phyloP scores from a whole-genome alignment of 2,888 invertebrate species.

The Agelastica alni region DNA sequence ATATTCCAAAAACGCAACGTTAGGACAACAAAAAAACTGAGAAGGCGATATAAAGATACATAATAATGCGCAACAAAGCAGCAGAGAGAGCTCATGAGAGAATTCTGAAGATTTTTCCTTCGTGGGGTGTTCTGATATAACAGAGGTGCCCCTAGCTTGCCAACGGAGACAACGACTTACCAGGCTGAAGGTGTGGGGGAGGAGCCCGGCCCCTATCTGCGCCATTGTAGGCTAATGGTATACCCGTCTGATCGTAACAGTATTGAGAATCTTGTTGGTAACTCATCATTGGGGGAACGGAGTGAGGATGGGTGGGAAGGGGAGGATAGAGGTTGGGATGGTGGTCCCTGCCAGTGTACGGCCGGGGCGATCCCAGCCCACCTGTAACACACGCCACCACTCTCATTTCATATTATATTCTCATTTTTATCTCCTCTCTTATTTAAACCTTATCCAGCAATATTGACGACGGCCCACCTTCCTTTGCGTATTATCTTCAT shows the following conservation, averaged over 20 bases:
- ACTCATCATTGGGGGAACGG: constrained; percentile 57
- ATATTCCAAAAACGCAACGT: no score
- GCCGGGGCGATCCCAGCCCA: constrained; percentile 64
- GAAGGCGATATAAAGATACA: constrained; percentile 1
- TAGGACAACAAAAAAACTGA: constrained; percentile 14
- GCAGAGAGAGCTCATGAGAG: neutral
- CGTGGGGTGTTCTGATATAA: constrained; percentile 22
- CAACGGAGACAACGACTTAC: constrained; percentile 52
- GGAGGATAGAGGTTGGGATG: constrained; percentile 60
- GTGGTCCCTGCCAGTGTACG: constrained; percentile 59
- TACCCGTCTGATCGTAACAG: constrained; percentile 64
- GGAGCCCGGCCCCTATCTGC: constrained; percentile 55
- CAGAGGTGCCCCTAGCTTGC: constrained; percentile 39
- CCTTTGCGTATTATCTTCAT: no score
- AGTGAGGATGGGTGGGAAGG: constrained; percentile 62
- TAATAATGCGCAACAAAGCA: constrained; percentile 2
- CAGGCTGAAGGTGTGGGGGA: constrained; percentile 56
- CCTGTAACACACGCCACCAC: constrained; percentile 61
- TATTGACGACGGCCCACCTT: constrained; percentile 20
- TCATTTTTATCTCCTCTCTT: constrained; percentile 19
- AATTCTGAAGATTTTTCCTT: constrained; percentile 29
- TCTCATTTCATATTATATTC: constrained; percentile 38
- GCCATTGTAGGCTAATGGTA: constrained; percentile 56
- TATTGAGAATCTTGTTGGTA: constrained; percentile 61
- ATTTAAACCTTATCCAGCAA: constrained; percentile 27